Percentiles rank a stretch among this genome's conserved stretches.
These are phyloP conservation scores for Eristalis arbustorum DNA, from an alignment of 2,888 invertebrate species.

Conservation along the genomic window DNA sequence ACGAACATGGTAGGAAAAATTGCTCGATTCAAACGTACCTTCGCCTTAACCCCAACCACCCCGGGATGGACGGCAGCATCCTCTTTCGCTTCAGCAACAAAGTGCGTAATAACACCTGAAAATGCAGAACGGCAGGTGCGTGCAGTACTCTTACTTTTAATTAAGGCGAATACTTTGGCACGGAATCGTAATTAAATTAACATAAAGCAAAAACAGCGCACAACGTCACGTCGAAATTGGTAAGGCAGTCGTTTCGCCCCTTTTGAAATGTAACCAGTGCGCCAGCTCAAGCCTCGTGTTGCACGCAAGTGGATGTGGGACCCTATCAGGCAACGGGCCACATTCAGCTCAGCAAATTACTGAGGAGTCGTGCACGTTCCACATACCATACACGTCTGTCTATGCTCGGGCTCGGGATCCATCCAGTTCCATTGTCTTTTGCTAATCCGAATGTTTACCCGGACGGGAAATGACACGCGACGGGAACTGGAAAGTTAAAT, in stretches of 20 bases:
- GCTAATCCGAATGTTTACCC: constrained; percentile 45
- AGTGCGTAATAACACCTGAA: constrained; percentile 24
- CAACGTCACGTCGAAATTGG: background rate
- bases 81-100: background rate
- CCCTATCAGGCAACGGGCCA: background rate
- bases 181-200: constrained; percentile 51
- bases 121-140: constrained; percentile 40
- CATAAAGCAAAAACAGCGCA: constrained; percentile 22
- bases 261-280: background rate
- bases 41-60: constrained; percentile 16
- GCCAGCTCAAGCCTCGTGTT: constrained; percentile 27
- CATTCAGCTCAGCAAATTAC: background rate
- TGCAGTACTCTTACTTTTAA: constrained; percentile 50
- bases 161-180: constrained; percentile 50
- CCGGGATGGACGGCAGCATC: background rate
- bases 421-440: background rate
- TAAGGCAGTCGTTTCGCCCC: background rate
- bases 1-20: background rate
- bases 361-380: constrained; percentile 26
- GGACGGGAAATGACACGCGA: background rate
- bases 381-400: no score
- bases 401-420: background rate
- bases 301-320: constrained; percentile 48
- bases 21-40: background rate
- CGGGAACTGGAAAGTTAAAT: background rate